phyloP scores from a whole-genome alignment of 2,888 invertebrate species.

The Callyntrura sp. region DNA sequence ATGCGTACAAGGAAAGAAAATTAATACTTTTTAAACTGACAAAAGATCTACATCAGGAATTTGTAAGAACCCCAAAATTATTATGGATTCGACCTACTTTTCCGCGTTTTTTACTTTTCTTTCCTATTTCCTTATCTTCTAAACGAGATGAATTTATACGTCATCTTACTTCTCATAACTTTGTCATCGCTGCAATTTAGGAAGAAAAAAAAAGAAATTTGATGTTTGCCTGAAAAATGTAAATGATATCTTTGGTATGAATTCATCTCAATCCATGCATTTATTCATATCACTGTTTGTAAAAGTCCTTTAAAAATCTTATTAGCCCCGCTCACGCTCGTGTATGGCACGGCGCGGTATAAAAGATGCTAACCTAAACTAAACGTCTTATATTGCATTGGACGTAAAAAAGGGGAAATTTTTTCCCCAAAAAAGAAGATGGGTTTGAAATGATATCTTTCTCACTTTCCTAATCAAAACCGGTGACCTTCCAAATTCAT shows the following conservation, averaged over 20 bases:
- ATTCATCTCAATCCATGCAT: conserved; percentile 1
- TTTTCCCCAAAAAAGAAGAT: no score
- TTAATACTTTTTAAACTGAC: conserved; percentile 37
- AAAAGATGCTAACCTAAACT: no score
- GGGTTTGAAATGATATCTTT: conserved; percentile 44
- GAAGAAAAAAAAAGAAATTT: conserved; percentile 34
- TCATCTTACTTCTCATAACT: conserved; percentile 18
- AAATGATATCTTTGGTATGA: neutral
- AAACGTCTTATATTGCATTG: no score
- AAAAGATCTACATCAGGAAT: conserved; percentile 18
- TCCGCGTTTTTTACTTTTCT: conserved; percentile 12
- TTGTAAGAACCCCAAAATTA: conserved; percentile 23
- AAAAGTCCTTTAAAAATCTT: conserved; percentile 5
- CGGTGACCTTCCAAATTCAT: conserved; percentile 44
- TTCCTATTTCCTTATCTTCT: conserved; percentile 31
- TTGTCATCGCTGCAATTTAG: conserved; percentile 34
- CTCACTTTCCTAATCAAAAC: conserved; percentile 57
- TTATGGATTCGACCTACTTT: conserved; percentile 48
- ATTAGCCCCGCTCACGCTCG: neutral
- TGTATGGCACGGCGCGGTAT: no score
- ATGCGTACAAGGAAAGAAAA: no score
- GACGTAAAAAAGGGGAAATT: neutral
- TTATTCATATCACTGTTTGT: no score
- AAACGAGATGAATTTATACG: conserved; percentile 11
- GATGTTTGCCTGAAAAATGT: conserved; percentile 21